Conservation (phyloP, 2,113 vertebrate genomes). For the Leptosomus discolor region DNA sequence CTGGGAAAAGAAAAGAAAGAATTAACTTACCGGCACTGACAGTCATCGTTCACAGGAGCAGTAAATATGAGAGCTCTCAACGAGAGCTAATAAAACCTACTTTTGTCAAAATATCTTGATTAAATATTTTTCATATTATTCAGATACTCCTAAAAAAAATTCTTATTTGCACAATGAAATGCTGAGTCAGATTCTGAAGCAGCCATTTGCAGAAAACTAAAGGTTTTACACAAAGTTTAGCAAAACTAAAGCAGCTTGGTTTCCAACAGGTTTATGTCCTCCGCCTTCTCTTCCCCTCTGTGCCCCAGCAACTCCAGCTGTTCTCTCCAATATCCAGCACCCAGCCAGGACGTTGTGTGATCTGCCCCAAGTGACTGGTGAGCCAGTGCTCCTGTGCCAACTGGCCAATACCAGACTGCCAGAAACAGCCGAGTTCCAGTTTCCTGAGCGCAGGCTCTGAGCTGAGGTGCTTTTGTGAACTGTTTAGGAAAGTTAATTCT, state of each 20-base stretch:
- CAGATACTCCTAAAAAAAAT: background rate
- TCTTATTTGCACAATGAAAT: background rate
- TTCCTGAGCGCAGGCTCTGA: background rate
- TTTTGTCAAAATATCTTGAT: background rate
- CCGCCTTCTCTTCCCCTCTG: background rate
- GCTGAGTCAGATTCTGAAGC: background rate
- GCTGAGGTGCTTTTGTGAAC: background rate
- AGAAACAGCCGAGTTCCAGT: background rate
- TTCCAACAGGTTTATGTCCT: background rate
- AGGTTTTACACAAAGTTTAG: background rate
- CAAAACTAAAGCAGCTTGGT: background rate
- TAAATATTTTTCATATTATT: background rate
- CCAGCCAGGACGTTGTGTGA: background rate
- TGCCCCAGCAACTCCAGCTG: background rate
- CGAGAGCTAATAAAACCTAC: background rate
- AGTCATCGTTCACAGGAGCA: background rate
- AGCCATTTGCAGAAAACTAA: background rate
- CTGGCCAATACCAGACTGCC: background rate
- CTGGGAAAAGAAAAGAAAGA: slow-evolving; percentile 66
- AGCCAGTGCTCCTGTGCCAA: background rate
- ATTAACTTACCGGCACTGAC: background rate
- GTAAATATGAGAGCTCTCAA: background rate
- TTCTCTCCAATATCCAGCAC: background rate
- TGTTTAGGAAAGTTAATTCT: background rate
- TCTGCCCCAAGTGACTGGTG: background rate